Base-by-base conservation (phyloP, 2,888 invertebrate species). In the Heliconius erato region DNA sequence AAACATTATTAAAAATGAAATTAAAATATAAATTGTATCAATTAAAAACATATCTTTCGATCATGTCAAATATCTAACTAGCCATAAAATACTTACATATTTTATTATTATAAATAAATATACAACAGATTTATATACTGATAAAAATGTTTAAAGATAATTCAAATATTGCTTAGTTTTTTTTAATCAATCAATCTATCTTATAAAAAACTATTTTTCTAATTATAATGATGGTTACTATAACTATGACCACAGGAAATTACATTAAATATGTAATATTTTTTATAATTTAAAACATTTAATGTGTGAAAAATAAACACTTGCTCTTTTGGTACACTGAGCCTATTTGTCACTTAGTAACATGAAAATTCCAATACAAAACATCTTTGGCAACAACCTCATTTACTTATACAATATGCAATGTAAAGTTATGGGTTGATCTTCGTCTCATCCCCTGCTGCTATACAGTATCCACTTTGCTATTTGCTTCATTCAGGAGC, bases 401-500 rank as follows among this genome's bases (percentile, higher is more conserved):
- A 87, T 89, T 86, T 86, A 88, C 89, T 72, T 91, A 91, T 87
- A 92, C 90, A 87, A 88, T 83, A 86, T 78, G 65, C 26, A 87
- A 86, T 32, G 88, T 89, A 89, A 87, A 89, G 88, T 88, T 87
- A 86, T 89, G 87, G 87, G 88, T 88, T 86, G 89, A 88, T 85
- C 89, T 89, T 82, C 86, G 84, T 86, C 88, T 88, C n/a, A 87
- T 72, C 83, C 81, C 86, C 77, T 87, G 90, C 92, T 87, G 90
- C 92, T 94, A 95, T 90, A 95, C 93, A 0, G 94, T 94, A 85
- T 94, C 96, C 67, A 95, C 91, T 88, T 93, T 94, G 40, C 89
- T 89, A 87, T 91, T 92, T 54, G 88, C 89, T 82, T 89, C 88
- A 81, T 89, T 91, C 0, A 95, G 84, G 32, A 92, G 89, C 77